phyloP scores from a whole-genome alignment of 2,888 invertebrate species.

The Epistrophe grossulariae region DNA sequence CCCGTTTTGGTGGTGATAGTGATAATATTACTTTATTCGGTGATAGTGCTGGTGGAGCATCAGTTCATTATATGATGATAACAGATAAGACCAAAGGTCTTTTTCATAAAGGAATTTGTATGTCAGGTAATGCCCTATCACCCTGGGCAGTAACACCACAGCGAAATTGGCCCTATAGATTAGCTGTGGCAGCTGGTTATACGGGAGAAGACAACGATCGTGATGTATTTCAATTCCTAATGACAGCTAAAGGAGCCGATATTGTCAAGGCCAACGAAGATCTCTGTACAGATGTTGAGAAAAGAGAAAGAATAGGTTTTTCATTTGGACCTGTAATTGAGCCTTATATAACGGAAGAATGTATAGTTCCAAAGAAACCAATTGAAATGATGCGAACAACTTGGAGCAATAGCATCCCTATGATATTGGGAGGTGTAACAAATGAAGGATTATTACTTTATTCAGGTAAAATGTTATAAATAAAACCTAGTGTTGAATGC shows the following conservation, averaged over 20 bases:
- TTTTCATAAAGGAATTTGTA: conserved; percentile 83
- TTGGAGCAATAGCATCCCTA: conserved; percentile 83
- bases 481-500: no score
- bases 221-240: conserved; percentile 82
- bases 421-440: conserved; percentile 82
- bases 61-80: conserved; percentile 84
- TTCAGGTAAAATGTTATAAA: no score
- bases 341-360: conserved; percentile 81
- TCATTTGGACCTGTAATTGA: conserved; percentile 83
- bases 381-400: conserved; percentile 82
- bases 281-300: conserved; percentile 81
- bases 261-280: conserved; percentile 81
- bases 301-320: conserved; percentile 81
- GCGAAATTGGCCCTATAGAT: conserved; percentile 81
- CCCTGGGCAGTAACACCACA: conserved; percentile 82
- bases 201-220: conserved; percentile 81
- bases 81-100: conserved; percentile 84
- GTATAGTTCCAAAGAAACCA: conserved; percentile 81
- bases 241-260: conserved; percentile 80
- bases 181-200: conserved; percentile 82
- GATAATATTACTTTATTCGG: conserved; percentile 85
- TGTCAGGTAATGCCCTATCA: conserved; percentile 82
- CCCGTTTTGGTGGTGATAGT: conserved; percentile 85
- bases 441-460: conserved; percentile 82
- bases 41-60: conserved; percentile 85